Evolutionary conservation across 2,888 invertebrate species (phyloP).

Genomic region (Drosophila stalkeri): DNA sequence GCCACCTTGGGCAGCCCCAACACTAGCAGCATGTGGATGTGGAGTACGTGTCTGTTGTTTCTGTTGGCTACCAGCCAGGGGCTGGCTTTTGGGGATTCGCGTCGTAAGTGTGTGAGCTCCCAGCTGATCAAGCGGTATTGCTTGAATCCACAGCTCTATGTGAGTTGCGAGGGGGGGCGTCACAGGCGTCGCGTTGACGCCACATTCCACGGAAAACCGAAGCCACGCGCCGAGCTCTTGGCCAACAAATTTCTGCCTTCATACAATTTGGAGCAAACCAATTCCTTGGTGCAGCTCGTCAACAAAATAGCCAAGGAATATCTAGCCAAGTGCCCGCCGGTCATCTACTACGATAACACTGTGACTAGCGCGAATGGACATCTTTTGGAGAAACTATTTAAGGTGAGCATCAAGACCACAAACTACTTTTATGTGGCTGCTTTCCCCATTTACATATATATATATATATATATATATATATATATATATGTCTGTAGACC

Average conservation of each 20-base stretch:
- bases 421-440: background rate
- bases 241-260: conserved; percentile 85
- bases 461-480: too few species aligned
- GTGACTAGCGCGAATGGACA: conserved; percentile 87
- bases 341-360: conserved; percentile 89
- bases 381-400: conserved; percentile 87
- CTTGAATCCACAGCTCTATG: conserved; percentile 50
- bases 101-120: conserved; percentile 46
- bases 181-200: conserved; percentile 85
- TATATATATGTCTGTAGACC: conserved; percentile 49
- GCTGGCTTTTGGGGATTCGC: background rate
- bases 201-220: conserved; percentile 87
- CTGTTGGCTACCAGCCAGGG: conserved; percentile 3
- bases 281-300: conserved; percentile 88
- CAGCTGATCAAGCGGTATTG: conserved; percentile 51
- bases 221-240: conserved; percentile 87
- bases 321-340: conserved; percentile 88
- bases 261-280: conserved; percentile 86
- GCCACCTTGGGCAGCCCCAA: background rate
- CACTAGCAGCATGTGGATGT: conserved; percentile 28
- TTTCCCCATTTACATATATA: too few species aligned
- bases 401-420: conserved; percentile 57
- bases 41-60: conserved; percentile 21
- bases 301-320: conserved; percentile 87
- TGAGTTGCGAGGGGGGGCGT: conserved; percentile 33